Evolutionary conservation across 2,797 vertebrate genomes (phyloP), one percentile per base, ranked within the genome.

Genomic region (Echiichthys vipera): DNA sequence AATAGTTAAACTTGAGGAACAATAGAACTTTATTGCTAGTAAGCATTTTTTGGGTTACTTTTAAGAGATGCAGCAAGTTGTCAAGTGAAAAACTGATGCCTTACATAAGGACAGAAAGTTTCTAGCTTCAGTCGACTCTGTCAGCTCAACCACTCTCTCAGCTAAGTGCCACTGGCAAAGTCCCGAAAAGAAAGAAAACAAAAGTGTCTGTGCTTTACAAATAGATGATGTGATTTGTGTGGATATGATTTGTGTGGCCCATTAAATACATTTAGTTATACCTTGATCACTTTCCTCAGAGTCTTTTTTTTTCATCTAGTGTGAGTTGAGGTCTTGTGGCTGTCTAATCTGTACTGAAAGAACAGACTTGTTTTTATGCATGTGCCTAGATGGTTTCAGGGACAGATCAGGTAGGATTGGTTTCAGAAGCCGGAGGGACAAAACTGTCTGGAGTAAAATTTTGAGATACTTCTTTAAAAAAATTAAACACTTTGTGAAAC

Each of bases 51-150:
- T 14, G 27, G 17, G n/a, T 45, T 65, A 37, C 56, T 62, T 65
- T 83, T 54, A 12, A 37, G 54, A 67, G 37, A 67, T 54, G 65
- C 42, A 68, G 74, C 32, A 47, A 61, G 42, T 50, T 63, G 20
- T 76, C 5, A 32, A 47, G 47, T 29, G 63, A 3, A 10, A 53
- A 63, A 45, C 25, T 14, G 5, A 67, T 49, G 50, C 42, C 24
- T 68, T 65, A 47, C 20, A 49, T 63, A 37, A 81, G 39, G 47
- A 59, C 39, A 46, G 11, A 77, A 71, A 65, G 66, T 74, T 78
- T 72, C 1, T 3, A 65, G 32, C 34, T 46, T 30, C 54, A 65
- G 39, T 67, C 27, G 40, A 46, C 32, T 69, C 59, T 51, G 67
- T 72, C 61, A 77, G 45, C 54, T 71, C 54, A 29, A 32, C 25